phyloP scores from a whole-genome alignment of 2,888 invertebrate genomes.

The Dasypogon diadema region DNA sequence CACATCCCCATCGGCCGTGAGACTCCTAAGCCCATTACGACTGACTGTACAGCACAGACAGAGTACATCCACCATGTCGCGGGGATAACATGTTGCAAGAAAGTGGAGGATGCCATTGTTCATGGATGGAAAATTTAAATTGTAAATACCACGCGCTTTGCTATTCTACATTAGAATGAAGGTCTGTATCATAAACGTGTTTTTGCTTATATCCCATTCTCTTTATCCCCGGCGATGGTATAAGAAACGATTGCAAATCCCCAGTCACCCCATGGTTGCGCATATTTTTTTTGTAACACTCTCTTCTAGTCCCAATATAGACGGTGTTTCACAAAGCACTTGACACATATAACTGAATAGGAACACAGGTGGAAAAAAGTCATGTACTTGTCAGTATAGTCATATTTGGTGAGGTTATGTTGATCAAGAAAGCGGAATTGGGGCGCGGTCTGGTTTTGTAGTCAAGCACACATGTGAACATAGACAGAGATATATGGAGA shows the following conservation, averaged over 20 bases:
- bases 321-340: slow-evolving; percentile 39
- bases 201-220: slow-evolving; percentile 15
- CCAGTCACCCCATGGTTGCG: slow-evolving; percentile 25
- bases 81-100: slow-evolving; percentile 31
- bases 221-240: not conserved
- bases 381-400: slow-evolving; percentile 21
- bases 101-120: slow-evolving; percentile 26
- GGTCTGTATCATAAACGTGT: slow-evolving; percentile 13
- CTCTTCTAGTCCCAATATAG: not conserved
- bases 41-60: not conserved
- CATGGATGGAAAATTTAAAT: slow-evolving; percentile 31
- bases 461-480: not conserved
- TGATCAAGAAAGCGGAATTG: slow-evolving; percentile 24
- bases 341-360: slow-evolving; percentile 41
- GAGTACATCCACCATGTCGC: not conserved
- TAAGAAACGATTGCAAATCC: not conserved
- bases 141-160: not conserved
- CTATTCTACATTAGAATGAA: slow-evolving; percentile 8
- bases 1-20: not conserved
- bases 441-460: slow-evolving; percentile 36
- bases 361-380: slow-evolving; percentile 37
- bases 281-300: slow-evolving; percentile 19
- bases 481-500: not conserved
- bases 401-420: slow-evolving; percentile 35
- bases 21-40: slow-evolving; percentile 14